These are phyloP conservation scores for Leptinotarsa lineolata DNA, from an alignment of 1,140 invertebrate genomes.

Conservation along the genomic window DNA sequence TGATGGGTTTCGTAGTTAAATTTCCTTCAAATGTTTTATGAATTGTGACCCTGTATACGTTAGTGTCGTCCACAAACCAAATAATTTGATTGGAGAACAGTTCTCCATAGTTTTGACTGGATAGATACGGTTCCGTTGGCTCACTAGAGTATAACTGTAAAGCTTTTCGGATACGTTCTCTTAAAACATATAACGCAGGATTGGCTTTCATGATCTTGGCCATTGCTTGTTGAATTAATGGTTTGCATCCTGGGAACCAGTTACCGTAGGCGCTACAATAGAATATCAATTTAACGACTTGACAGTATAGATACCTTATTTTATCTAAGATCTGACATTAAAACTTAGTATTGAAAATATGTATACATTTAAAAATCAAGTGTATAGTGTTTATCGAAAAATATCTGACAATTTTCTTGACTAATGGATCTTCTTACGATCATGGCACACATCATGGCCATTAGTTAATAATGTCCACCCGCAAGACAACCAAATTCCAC, in stretches of 20 bases:
- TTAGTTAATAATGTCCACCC: no score
- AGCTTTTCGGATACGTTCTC: constrained; percentile 97
- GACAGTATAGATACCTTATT: no score
- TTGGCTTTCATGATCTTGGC: constrained; percentile 99
- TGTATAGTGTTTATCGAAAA: no score
- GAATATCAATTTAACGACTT: background rate
- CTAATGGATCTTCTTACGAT: no score
- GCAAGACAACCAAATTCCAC: no score
- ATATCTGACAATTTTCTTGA: no score
- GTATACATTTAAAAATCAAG: no score
- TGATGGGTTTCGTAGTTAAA: constrained; percentile 99
- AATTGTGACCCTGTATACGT: constrained; percentile 99
- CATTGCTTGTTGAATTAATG: constrained; percentile 99
- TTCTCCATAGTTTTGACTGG: constrained; percentile 99
- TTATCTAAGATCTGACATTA: no score
- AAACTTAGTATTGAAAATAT: no score
- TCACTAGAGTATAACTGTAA: constrained; percentile 98
- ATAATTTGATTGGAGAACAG: constrained; percentile 99
- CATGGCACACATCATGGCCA: no score
- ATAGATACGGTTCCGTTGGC: constrained; percentile 98
- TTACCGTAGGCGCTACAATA: constrained; percentile 93
- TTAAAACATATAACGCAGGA: constrained; percentile 95
- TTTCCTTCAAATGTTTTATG: constrained; percentile 99
- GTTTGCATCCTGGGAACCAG: constrained; percentile 99
- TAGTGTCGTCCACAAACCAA: constrained; percentile 99